Percentiles rank a stretch among this genome's conserved stretches.
Evolutionary conservation across 2,113 vertebrate genomes (phyloP).

Genomic region (Donacobius atricapilla): DNA sequence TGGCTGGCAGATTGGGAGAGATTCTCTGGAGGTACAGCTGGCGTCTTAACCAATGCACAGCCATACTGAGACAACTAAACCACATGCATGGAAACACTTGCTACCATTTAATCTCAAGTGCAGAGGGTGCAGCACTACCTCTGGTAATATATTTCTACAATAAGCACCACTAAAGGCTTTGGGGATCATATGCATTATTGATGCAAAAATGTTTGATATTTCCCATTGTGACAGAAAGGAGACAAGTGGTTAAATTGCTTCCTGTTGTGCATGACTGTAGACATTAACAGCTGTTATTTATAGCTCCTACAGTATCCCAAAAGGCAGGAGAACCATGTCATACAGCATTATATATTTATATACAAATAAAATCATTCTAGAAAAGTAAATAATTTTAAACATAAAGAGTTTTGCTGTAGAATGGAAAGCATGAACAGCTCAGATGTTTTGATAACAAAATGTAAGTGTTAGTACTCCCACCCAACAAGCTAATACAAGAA

Average conservation of each 20-base stretch:
- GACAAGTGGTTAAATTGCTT: slow-evolving; percentile 30
- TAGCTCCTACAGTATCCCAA: slow-evolving; percentile 25
- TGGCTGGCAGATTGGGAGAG: background rate
- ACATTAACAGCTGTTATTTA: slow-evolving; percentile 43
- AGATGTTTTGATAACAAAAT: slow-evolving; percentile 3
- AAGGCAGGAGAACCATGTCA: slow-evolving; percentile 4
- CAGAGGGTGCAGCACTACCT: background rate
- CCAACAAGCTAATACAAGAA: background rate
- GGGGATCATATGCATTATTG: background rate
- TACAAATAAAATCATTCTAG: slow-evolving; percentile 30
- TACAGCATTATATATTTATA: background rate
- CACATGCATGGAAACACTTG: background rate
- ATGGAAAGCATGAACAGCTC: background rate
- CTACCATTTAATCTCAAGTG: background rate
- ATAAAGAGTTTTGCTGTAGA: background rate
- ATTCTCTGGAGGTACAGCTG: background rate
- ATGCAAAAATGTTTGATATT: background rate
- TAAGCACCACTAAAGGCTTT: background rate
- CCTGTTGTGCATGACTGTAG: slow-evolving; percentile 15
- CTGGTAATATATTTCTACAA: background rate
- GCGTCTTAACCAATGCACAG: background rate
- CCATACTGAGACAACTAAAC: background rate
- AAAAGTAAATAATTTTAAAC: background rate
- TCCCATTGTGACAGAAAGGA: background rate
- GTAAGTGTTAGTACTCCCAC: background rate